Evolutionary conservation across 2,888 invertebrate genomes (phyloP).

Genomic region (Aproaerema taeniolella): DNA sequence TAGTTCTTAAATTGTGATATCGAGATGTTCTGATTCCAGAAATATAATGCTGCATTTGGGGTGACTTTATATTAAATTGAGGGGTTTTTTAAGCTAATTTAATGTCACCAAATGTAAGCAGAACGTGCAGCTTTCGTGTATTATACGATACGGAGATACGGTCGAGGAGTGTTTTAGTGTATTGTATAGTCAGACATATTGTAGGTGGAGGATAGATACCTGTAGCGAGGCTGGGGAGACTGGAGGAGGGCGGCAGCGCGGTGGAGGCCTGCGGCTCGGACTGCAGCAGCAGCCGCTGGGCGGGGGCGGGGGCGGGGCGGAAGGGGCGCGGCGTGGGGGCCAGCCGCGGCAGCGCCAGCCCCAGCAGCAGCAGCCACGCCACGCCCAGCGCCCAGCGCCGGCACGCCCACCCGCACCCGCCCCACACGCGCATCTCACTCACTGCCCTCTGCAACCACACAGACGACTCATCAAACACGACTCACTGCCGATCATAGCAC

Average conservation of each 20-base stretch:
- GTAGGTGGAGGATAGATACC: constrained; percentile 24
- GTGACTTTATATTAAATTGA: no score
- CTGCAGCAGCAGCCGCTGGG: constrained; percentile 41
- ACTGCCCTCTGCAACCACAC: constrained; percentile 44
- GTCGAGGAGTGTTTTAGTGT: not conserved
- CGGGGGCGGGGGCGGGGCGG: constrained; percentile 22
- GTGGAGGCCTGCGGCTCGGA: constrained; percentile 38
- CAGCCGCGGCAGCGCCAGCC: constrained; percentile 29
- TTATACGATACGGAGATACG: no score
- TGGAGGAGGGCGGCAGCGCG: constrained; percentile 23
- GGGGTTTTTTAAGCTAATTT: no score
- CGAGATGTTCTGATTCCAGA: no score
- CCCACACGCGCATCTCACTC: constrained; percentile 59
- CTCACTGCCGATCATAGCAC: no score
- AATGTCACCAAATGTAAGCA: no score
- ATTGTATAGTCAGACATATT: not conserved
- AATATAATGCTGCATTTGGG: no score
- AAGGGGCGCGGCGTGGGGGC: constrained; percentile 24
- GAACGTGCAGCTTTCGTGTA: no score
- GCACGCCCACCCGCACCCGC: constrained; percentile 49
- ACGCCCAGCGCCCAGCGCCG: constrained; percentile 53
- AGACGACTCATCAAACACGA: no score
- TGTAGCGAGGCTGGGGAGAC: constrained; percentile 32
- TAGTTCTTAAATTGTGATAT: no score
- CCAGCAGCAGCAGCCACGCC: constrained; percentile 49